Conservation (phyloP, 2,888 invertebrate genomes). For the Argynnis bischoffii region DNA sequence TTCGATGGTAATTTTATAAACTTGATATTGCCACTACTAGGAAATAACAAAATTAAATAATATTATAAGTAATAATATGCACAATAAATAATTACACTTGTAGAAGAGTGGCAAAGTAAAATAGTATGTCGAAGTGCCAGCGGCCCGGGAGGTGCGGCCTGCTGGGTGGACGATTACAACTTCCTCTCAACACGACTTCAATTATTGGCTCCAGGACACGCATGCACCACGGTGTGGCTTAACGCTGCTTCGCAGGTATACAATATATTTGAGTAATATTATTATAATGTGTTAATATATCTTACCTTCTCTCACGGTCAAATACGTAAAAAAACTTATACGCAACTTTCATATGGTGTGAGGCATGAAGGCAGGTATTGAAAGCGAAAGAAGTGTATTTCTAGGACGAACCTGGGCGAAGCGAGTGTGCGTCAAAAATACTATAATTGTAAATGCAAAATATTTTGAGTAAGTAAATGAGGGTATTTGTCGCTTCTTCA, state of each 20-base stretch:
- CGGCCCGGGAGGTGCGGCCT: constrained; percentile 49
- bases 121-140: constrained; percentile 53
- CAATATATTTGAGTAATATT: not conserved
- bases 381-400: no score
- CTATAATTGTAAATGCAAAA: no score
- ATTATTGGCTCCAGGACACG: constrained; percentile 52
- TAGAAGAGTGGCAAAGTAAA: constrained; percentile 46
- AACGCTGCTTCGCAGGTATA: constrained; percentile 63
- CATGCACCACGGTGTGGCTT: constrained; percentile 62
- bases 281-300: not conserved
- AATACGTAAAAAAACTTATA: no score
- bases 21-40: not conserved
- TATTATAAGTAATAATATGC: not conserved
- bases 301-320: no score
- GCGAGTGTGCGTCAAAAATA: no score
- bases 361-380: no score
- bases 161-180: constrained; percentile 47
- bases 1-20: constrained; percentile 42
- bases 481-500: no score
- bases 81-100: not conserved
- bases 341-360: no score
- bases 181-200: constrained; percentile 59
- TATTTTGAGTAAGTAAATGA: no score
- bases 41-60: not conserved
- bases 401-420: no score